Percentiles rank a stretch among this genome's conserved stretches.
Conservation (phyloP, 2,113 vertebrate species). For the Siniperca chuatsi region DNA sequence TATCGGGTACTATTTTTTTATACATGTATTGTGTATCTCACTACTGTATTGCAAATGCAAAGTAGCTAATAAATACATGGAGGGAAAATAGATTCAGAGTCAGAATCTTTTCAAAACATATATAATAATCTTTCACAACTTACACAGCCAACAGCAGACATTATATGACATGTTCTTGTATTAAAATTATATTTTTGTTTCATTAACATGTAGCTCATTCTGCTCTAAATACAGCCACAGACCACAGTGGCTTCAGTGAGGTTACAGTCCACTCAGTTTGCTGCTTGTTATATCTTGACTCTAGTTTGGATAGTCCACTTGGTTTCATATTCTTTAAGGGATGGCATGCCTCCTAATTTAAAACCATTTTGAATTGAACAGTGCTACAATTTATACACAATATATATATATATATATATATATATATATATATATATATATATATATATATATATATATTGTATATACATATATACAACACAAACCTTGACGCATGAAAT, state of each 20-base stretch:
- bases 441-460: too few species aligned
- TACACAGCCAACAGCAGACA: not conserved
- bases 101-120: too few species aligned
- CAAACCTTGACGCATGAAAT: too few species aligned
- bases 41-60: not conserved
- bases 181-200: not conserved
- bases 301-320: conserved; percentile 20
- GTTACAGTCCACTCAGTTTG: not conserved
- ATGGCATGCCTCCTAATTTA: too few species aligned
- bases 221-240: not conserved
- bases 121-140: not conserved
- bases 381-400: too few species aligned
- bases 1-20: not conserved
- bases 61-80: not conserved
- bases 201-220: not conserved
- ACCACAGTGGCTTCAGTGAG: not conserved
- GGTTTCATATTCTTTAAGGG: not conserved
- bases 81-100: too few species aligned
- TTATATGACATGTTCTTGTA: not conserved
- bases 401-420: too few species aligned
- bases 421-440: too few species aligned
- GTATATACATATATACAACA: too few species aligned
- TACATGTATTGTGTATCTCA: not conserved
- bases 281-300: conserved; percentile 14
- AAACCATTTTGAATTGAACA: too few species aligned